Evolutionary conservation across 2,888 invertebrate genomes (phyloP), one percentile per base, ranked within the genome.

Genomic region (Uloborus plumipes): DNA sequence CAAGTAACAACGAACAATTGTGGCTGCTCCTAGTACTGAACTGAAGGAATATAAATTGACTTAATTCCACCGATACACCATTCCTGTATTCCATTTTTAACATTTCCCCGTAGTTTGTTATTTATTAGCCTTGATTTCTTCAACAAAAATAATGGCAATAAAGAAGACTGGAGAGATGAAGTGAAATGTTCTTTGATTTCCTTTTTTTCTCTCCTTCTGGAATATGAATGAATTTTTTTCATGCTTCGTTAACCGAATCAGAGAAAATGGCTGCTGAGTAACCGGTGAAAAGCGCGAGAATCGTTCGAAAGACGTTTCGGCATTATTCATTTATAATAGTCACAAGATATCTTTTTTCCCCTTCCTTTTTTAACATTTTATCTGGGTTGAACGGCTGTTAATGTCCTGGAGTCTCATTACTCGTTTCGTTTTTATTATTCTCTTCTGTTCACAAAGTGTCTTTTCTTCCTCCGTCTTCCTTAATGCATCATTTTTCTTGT

Each of bases 161-260:
- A 11, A 39, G 31, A 39, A 39, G 69, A 77, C 59, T 49, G 70
- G 22, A 49, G 58, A 49, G 49, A 49, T 18, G 65, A 61, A 74
- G 50, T 64, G 39, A 64, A 9, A 47, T 20, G 47, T 64, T 11
- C 64, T 15, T 59, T 59, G 7, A 22, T 59, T 18, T 59, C 22
- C 22, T 18, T 18, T 59, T 59, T 59, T 59, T 58, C 22, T 58
- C 31, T 31, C 7, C 39, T 62, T 64, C n/a, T 64, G 4, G 13
- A 64, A 47, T 64, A 47, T 49, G 39, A 59, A 62, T n/a, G 31
- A 20, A 66, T 59, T 67, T 49, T 53, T 78, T 79, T 51, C 71
- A 79, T 65, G 72, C 72, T 72, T 72, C 72, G 78, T 67, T 79
- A 47, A 15, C 15, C 15, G 66, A 71, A 72, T 59, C 22, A 14